Conservation (phyloP, 2,113 vertebrate species). For the Pygoscelis adeliae region DNA sequence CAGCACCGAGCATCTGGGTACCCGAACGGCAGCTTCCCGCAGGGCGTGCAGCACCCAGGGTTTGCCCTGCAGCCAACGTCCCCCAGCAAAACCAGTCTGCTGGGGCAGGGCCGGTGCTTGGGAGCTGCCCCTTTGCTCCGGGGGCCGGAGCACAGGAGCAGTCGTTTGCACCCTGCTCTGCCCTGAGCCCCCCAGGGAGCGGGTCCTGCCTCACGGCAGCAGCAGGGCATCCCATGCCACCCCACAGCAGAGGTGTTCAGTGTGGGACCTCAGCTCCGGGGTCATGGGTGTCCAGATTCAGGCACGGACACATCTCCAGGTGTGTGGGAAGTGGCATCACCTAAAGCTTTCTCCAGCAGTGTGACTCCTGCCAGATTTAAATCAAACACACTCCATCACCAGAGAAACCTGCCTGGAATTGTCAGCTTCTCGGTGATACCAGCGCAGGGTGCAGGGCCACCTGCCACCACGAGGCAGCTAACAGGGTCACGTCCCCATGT, state of each 20-base stretch:
- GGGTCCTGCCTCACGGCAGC: neutral
- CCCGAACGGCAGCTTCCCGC: rapidly evolving
- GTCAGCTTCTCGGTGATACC: neutral
- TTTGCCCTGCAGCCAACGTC: neutral
- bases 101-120: neutral
- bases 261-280: neutral
- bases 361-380: neutral
- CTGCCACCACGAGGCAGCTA: neutral
- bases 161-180: neutral
- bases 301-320: neutral
- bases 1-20: rapidly evolving
- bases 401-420: neutral
- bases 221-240: neutral
- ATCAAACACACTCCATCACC: neutral
- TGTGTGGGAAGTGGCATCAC: neutral
- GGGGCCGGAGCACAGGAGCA: neutral
- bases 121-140: neutral
- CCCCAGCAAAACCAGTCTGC: neutral
- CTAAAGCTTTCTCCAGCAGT: neutral
- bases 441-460: rapidly evolving
- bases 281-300: neutral
- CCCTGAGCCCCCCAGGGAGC: rapidly evolving
- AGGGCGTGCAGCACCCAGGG: rapidly evolving
- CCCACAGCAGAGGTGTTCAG: neutral
- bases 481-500: rapidly evolving